Percentiles rank a stretch among this genome's conserved stretches.
Evolutionary conservation across 2,888 invertebrate species (phyloP).

Genomic region (Trichacis sp.): DNA sequence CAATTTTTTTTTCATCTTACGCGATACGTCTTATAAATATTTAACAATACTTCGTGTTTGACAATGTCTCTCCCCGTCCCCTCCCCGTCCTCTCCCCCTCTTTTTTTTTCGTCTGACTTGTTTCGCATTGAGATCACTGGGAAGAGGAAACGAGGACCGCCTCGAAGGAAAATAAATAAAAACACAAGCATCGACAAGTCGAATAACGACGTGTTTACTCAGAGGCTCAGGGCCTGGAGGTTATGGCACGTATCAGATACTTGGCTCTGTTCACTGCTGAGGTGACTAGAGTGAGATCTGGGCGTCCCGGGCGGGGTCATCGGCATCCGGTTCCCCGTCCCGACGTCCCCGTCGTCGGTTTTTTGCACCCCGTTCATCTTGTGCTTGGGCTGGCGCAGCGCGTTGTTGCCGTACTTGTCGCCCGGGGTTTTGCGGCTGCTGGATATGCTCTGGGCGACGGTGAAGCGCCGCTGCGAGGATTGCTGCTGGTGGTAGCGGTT

Average conservation of each 20-base stretch:
- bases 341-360: slow-evolving; percentile 57
- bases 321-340: slow-evolving; percentile 54
- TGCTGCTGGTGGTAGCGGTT: slow-evolving; percentile 53
- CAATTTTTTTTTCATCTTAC: slow-evolving; percentile 41
- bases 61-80: neutral
- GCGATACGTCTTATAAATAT: slow-evolving; percentile 49
- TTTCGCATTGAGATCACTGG: slow-evolving; percentile 1
- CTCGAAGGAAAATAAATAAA: slow-evolving; percentile 4
- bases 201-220: slow-evolving; percentile 12
- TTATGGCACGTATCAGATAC: slow-evolving; percentile 65
- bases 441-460: slow-evolving; percentile 32
- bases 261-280: slow-evolving; percentile 54
- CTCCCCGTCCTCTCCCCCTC: slow-evolving; percentile 11
- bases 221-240: slow-evolving; percentile 63
- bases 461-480: slow-evolving; percentile 52
- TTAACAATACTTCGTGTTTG: slow-evolving; percentile 51
- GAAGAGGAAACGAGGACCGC: slow-evolving; percentile 47
- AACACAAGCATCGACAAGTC: neutral
- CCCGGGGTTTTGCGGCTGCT: slow-evolving; percentile 34
- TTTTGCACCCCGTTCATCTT: slow-evolving; percentile 58
- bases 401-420: slow-evolving; percentile 45
- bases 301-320: slow-evolving; percentile 64
- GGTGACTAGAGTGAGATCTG: slow-evolving; percentile 46
- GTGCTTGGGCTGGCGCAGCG: slow-evolving; percentile 37
- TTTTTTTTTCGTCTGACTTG: slow-evolving; percentile 11